These are phyloP conservation scores for Celastrina argiolus DNA, from an alignment of 2,888 invertebrate genomes.

Conservation along the genomic window DNA sequence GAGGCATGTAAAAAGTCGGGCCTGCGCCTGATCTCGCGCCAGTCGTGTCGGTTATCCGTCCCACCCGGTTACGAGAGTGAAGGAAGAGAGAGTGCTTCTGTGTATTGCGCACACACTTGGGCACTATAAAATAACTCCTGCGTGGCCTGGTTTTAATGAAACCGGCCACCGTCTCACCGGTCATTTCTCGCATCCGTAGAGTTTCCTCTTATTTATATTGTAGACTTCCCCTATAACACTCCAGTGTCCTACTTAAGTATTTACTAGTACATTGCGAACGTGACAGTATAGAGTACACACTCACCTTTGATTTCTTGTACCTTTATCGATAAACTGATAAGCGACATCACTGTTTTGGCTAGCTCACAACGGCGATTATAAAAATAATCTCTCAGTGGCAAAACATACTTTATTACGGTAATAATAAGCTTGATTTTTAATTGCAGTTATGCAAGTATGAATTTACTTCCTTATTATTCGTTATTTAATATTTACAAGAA, in stretches of 20 bases:
- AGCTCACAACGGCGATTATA: constrained; percentile 35
- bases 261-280: constrained; percentile 11
- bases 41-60: too few relatives aligned
- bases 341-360: constrained; percentile 44
- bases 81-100: too few relatives aligned
- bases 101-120: too few relatives aligned
- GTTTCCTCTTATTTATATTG: too few relatives aligned
- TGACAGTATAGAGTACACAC: constrained; percentile 5
- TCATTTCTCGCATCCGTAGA: too few relatives aligned
- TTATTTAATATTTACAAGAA: background rate
- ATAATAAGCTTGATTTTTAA: background rate
- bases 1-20: too few relatives aligned
- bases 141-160: too few relatives aligned
- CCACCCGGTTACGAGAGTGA: too few relatives aligned
- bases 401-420: background rate
- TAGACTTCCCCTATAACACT: background rate
- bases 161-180: too few relatives aligned
- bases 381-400: constrained; percentile 25
- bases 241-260: background rate
- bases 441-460: background rate
- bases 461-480: constrained; percentile 8
- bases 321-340: constrained; percentile 52
- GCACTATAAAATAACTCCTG: too few relatives aligned
- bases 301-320: constrained; percentile 37
- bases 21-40: too few relatives aligned